Base-by-base conservation (phyloP, 2,888 invertebrate genomes). In the Nomada fucata region DNA sequence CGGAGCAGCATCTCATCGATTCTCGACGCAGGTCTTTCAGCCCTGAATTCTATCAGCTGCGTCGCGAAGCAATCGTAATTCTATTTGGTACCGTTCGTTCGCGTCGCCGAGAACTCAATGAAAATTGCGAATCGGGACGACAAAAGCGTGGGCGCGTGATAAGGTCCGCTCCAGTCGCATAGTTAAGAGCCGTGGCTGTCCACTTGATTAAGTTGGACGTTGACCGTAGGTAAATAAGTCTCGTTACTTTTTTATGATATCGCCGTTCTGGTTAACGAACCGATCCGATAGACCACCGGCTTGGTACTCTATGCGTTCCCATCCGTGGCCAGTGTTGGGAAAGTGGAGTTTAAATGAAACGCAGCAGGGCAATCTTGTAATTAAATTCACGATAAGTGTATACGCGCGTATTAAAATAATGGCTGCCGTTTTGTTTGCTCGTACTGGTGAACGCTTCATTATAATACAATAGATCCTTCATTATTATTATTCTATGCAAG, bases 231-330 rank as follows among this genome's bases (percentile, higher is more conserved):
- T 76, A 84, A 78, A 81, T 81, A 84, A 78, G 73, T 70, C 77
- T 78, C 70, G 64, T 69, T 63, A 69, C 65, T 68, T 77, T 64
- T 63, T 80, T 69, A 71, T 67, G 52, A 76, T 64, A 79, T 79
- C 63, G 70, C 67, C 70, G 57, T 61, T 70, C 44, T 26, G 52
- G 60, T 76, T 84, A 80, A 84, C 77, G 76, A 84, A 76, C 76
- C 72, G 61, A 50, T 5, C 7, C 36, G 36, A 36, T 7, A 36
- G 36, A 1, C 36, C 7, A 36, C 7, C 7, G 5, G 36, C 36
- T 36, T 7, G 36, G 36, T 7, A 5, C 36, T 7, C 7, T 36
- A 36, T 36, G 36, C 5, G 36, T 36, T 36, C 36, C 36, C 36
- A 36, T 36, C 36, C 5, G 29, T 29, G 29, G 7, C 0, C 29